Conservation (phyloP, 2,113 vertebrate genomes). For the Tragelaphus scriptus region DNA sequence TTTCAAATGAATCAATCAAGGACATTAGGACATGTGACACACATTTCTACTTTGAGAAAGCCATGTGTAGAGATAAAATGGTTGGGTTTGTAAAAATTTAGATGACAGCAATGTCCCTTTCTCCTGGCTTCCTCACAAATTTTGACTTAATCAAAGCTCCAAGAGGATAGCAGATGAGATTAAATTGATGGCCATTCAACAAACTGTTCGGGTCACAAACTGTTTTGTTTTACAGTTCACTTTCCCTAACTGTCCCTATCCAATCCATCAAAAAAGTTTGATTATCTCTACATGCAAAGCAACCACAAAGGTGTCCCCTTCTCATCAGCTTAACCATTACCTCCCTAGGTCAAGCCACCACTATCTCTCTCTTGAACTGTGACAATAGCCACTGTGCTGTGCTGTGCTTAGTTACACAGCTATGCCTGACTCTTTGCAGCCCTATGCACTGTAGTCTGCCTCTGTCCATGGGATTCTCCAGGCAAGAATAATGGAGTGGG, state of each 20-base stretch:
- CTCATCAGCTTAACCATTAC: neutral
- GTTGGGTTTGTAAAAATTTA: neutral
- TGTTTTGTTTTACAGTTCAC: neutral
- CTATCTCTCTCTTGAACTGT: neutral
- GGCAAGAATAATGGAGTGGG: neutral
- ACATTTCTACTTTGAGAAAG: neutral
- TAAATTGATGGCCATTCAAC: neutral
- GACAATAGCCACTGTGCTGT: neutral
- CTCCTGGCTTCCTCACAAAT: neutral
- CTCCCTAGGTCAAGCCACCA: neutral
- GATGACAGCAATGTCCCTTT: neutral
- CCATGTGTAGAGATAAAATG: neutral
- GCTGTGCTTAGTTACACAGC: neutral
- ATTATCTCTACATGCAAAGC: neutral
- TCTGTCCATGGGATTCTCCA: neutral
- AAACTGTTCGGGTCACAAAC: neutral
- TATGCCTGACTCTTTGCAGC: accelerated
- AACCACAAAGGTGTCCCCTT: neutral
- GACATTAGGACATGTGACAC: neutral
- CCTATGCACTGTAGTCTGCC: neutral
- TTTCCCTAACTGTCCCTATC: neutral
- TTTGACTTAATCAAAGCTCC: neutral
- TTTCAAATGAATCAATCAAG: neutral
- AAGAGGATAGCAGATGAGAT: neutral
- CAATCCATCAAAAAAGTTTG: neutral